Conservation (phyloP, 2,888 invertebrate species). For the Psylliodes chrysocephalus region DNA sequence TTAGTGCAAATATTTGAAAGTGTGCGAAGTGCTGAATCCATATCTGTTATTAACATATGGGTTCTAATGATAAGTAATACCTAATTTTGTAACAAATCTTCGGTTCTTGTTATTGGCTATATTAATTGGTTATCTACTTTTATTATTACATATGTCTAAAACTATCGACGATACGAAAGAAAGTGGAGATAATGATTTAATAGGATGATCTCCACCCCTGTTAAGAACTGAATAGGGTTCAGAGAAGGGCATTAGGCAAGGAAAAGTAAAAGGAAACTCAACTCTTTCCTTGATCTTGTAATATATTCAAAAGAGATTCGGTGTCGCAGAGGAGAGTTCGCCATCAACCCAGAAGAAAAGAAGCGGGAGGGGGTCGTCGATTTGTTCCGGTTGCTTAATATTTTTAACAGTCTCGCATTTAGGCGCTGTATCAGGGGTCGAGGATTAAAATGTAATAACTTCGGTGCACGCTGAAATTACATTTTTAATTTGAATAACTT, state of each 20-base stretch:
- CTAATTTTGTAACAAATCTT: no score
- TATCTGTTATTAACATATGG: no score
- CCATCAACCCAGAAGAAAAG: conserved; percentile 28
- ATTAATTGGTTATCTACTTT: no score
- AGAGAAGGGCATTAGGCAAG: conserved; percentile 35
- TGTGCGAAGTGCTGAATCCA: no score
- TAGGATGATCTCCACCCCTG: conserved; percentile 30
- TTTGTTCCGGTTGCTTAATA: conserved; percentile 65
- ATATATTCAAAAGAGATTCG: conserved; percentile 62
- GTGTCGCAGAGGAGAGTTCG: conserved; percentile 15
- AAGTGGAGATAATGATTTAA: conserved; percentile 1
- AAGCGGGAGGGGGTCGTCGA: conserved; percentile 54
- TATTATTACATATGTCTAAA: no score
- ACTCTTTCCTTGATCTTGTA: conserved; percentile 64
- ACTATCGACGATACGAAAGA: no score
- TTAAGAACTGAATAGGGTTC: conserved; percentile 52
- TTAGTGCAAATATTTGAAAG: no score
- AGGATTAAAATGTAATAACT: conserved; percentile 67
- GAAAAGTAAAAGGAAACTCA: conserved; percentile 44
- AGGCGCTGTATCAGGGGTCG: conserved; percentile 61
- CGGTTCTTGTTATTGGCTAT: no score
- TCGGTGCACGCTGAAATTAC: conserved; percentile 67
- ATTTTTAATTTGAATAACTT: conserved; percentile 80
- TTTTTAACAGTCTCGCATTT: conserved; percentile 64
- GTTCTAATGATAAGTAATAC: no score